Percentiles rank a stretch among this genome's conserved stretches.
Evolutionary conservation across 2,888 invertebrate species (phyloP).

Genomic region (Sminthurinus aureus): DNA sequence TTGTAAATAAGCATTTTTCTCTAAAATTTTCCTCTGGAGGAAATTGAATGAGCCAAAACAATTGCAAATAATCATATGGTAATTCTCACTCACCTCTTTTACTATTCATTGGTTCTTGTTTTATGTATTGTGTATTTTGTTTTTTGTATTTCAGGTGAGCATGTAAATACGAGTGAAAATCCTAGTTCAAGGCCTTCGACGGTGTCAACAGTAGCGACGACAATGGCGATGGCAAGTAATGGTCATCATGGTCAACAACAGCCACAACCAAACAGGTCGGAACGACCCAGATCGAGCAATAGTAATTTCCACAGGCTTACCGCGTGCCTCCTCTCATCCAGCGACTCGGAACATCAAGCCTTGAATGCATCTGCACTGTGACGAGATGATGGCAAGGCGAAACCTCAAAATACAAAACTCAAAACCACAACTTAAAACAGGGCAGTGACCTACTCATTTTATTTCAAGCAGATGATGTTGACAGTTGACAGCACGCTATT

Average conservation of each 20-base stretch:
- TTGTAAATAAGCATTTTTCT: too few relatives aligned
- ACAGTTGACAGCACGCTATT: neutral
- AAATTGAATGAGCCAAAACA: too few relatives aligned
- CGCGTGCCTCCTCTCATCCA: conserved; percentile 23
- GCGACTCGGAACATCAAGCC: conserved; percentile 29
- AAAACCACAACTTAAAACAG: too few relatives aligned
- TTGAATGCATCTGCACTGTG: conserved; percentile 21
- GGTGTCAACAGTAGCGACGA: neutral
- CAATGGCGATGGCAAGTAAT: conserved; percentile 20
- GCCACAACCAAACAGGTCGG: conserved; percentile 1
- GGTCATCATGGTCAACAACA: neutral
- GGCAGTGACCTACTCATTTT: neutral
- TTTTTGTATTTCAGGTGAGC: conserved; percentile 17
- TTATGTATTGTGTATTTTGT: conserved; percentile 16
- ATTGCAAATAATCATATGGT: too few relatives aligned
- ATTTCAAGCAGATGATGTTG: too few relatives aligned
- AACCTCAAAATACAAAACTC: neutral
- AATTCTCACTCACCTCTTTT: too few relatives aligned
- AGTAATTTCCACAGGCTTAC: conserved; percentile 23
- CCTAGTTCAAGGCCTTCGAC: neutral
- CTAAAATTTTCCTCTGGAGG: too few relatives aligned
- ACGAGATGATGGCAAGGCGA: neutral
- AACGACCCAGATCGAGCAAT: too few relatives aligned
- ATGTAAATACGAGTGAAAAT: neutral
- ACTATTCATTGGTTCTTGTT: too few relatives aligned